Conservation (phyloP, 2,113 vertebrate genomes). For the Leucopternis melanops region DNA sequence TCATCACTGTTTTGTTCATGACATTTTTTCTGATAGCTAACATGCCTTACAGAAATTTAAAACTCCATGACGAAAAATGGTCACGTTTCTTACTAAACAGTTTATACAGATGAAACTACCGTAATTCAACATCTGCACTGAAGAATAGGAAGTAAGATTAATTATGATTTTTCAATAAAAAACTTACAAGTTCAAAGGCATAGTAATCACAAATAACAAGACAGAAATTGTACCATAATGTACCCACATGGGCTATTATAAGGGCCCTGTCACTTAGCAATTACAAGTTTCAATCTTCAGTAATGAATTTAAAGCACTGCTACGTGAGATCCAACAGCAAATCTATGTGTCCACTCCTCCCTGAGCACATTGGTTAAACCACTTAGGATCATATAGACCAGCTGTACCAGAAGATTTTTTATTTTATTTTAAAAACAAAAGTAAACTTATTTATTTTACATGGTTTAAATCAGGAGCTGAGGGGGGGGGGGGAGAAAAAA, state of each 20-base stretch:
- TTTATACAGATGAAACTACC: not conserved
- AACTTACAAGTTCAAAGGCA: not conserved
- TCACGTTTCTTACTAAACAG: not conserved
- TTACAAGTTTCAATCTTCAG: not conserved
- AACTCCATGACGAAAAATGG: not conserved
- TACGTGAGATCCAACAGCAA: not conserved
- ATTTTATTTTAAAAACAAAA: too few relatives aligned
- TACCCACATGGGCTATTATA: not conserved
- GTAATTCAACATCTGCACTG: not conserved
- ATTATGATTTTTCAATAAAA: not conserved
- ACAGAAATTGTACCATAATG: accelerated
- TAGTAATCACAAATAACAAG: not conserved
- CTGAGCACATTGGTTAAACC: not conserved
- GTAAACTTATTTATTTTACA: not conserved
- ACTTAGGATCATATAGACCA: not conserved
- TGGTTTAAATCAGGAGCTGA: not conserved
- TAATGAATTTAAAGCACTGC: not conserved
- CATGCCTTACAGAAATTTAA: not conserved
- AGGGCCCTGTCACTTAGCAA: not conserved
- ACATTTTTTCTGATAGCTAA: not conserved
- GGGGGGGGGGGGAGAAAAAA: too few relatives aligned
- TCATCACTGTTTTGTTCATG: not conserved
- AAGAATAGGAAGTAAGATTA: not conserved
- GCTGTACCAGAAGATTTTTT: not conserved
- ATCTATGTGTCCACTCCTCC: not conserved